A percentile compares a stretch with the other conserved stretches of the same genome.
phyloP scores from a whole-genome alignment of 2,888 invertebrate genomes.

The Chrysotoxum bicinctum region DNA sequence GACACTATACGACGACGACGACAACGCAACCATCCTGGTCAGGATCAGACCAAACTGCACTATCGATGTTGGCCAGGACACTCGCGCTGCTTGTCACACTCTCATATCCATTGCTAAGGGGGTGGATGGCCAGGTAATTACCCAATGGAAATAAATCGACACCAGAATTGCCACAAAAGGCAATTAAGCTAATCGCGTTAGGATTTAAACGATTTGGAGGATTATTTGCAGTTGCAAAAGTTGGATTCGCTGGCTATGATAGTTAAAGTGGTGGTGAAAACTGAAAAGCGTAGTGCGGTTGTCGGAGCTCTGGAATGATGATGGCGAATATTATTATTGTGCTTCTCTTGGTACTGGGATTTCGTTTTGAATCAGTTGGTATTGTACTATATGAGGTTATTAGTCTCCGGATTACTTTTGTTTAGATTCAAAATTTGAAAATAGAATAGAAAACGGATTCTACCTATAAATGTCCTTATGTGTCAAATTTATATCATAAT shows the following conservation, averaged over 20 bases:
- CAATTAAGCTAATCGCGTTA: conserved; percentile 82
- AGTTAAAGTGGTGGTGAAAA: conserved; percentile 48
- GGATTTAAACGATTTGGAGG: conserved; percentile 78
- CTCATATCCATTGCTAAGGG: conserved; percentile 13
- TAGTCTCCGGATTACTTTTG: neutral
- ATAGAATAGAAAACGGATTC: neutral
- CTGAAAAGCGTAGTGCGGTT: conserved; percentile 26
- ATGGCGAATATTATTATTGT: neutral
- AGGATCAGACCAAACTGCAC: conserved; percentile 40
- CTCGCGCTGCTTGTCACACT: conserved; percentile 56
- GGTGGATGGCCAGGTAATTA: conserved; percentile 71
- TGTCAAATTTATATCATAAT: too few relatives aligned
- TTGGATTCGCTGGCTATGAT: conserved; percentile 43
- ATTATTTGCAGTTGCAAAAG: conserved; percentile 70
- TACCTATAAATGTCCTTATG: neutral
- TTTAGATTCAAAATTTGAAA: neutral
- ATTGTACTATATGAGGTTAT: conserved; percentile 7
- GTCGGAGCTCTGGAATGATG: neutral
- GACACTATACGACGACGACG: neutral
- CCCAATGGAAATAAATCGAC: conserved; percentile 75
- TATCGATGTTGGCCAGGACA: conserved; percentile 66
- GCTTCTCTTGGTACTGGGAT: conserved; percentile 28
- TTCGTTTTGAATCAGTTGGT: conserved; percentile 63
- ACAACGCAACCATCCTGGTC: conserved; percentile 3
- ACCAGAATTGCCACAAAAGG: conserved; percentile 76